A percentile compares a stretch with the other conserved stretches of the same genome.
Evolutionary conservation across 1,140 invertebrate genomes (phyloP).

Genomic region (Orchesella cincta): DNA sequence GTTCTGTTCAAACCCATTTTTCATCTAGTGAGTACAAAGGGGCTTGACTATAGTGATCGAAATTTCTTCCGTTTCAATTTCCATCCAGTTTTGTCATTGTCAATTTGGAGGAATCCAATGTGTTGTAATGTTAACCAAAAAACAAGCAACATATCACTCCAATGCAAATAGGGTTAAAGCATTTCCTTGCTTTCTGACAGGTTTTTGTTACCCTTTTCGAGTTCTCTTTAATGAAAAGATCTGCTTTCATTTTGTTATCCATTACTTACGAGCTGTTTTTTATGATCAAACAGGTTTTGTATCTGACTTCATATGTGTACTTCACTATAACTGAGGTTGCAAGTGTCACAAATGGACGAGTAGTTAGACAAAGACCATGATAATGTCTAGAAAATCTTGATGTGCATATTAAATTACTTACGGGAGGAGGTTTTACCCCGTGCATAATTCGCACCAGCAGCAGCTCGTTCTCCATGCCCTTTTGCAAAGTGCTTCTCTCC

Average conservation of each 20-base stretch:
- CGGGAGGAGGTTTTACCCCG: background rate
- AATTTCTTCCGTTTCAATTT: slow-evolving; percentile 6
- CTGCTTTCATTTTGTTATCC: background rate
- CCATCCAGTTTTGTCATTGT: background rate
- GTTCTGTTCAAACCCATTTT: no score
- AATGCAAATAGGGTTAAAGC: background rate
- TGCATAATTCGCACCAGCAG: background rate
- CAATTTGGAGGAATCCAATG: background rate
- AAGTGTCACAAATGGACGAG: no score
- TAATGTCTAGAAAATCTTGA: no score
- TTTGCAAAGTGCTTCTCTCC: slow-evolving; percentile 32
- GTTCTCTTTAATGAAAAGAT: background rate
- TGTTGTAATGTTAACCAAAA: background rate
- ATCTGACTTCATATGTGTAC: no score
- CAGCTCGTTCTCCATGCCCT: background rate
- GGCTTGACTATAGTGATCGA: background rate
- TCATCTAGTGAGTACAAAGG: no score
- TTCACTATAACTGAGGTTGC: no score
- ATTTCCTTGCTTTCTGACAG: no score
- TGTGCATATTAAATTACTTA: no score
- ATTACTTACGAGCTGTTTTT: no score
- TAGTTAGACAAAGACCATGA: no score
- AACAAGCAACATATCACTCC: background rate
- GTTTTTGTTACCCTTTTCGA: no score
- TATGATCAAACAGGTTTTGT: background rate